Evolutionary conservation across 2,113 vertebrate genomes (phyloP).

Genomic region (Asarcornis scutulata): DNA sequence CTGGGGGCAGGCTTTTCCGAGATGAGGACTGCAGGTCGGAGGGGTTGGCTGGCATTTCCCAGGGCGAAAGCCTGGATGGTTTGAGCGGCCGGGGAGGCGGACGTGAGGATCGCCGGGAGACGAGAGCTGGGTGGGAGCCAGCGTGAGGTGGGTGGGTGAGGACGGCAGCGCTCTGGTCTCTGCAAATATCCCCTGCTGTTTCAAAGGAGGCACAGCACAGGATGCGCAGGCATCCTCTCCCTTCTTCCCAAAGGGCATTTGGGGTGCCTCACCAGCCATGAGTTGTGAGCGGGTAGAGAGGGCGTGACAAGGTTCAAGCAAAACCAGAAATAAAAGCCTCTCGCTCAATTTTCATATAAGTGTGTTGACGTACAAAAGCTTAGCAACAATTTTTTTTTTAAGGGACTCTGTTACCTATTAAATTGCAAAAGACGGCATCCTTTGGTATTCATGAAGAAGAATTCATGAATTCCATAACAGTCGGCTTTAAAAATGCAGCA

Average conservation of each 20-base stretch:
- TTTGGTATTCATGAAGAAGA: slow-evolving; percentile 56
- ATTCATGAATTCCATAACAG: slow-evolving; percentile 50
- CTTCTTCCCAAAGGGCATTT: not conserved
- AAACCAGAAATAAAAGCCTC: not conserved
- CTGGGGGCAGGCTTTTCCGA: not conserved
- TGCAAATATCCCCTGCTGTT: not conserved
- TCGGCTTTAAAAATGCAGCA: slow-evolving; percentile 37
- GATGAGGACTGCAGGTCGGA: not conserved
- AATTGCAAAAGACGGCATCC: slow-evolving; percentile 4
- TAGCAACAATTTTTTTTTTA: slow-evolving; percentile 43
- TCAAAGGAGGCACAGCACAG: too few relatives aligned
- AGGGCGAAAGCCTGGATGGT: not conserved
- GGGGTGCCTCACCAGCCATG: too few relatives aligned
- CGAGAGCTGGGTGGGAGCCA: accelerated
- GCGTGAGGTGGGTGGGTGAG: accelerated
- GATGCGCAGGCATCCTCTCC: not conserved
- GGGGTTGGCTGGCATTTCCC: not conserved
- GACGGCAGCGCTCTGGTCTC: accelerated
- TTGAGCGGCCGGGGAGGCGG: not conserved
- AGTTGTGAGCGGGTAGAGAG: not conserved
- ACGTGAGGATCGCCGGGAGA: not conserved
- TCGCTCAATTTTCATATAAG: not conserved
- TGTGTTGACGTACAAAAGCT: slow-evolving; percentile 8
- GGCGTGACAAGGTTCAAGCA: not conserved
- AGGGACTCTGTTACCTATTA: slow-evolving; percentile 34